Conservation (phyloP, 2,797 vertebrate species). For the Novumbra hubbsi region DNA sequence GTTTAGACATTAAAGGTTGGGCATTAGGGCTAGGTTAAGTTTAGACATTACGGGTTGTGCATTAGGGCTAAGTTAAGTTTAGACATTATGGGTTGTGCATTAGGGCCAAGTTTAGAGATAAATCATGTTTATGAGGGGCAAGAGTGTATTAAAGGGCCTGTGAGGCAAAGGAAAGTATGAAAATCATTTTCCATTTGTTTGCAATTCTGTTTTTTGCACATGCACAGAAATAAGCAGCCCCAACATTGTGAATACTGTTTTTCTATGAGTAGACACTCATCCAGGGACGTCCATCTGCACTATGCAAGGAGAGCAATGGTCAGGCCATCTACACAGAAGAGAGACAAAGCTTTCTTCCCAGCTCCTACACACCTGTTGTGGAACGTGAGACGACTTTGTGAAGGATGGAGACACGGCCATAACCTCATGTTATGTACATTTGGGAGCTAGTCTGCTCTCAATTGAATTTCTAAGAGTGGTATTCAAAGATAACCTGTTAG, state of each 20-base stretch:
- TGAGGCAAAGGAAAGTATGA: too few relatives aligned
- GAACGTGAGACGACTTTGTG: slow-evolving; percentile 68
- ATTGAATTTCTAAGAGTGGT: neutral
- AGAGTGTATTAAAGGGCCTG: too few relatives aligned
- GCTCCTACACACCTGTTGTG: slow-evolving; percentile 13
- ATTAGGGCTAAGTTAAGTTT: too few relatives aligned
- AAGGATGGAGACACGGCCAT: slow-evolving; percentile 11
- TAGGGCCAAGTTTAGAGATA: too few relatives aligned
- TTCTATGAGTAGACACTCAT: slow-evolving; percentile 34
- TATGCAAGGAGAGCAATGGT: slow-evolving; percentile 57
- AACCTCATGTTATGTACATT: neutral
- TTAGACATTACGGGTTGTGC: too few relatives aligned
- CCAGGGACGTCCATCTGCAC: slow-evolving; percentile 22
- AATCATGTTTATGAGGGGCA: too few relatives aligned
- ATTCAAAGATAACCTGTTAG: neutral
- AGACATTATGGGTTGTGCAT: too few relatives aligned
- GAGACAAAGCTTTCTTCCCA: slow-evolving; percentile 37
- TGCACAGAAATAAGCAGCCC: too few relatives aligned
- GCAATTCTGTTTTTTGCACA: too few relatives aligned
- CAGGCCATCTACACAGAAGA: slow-evolving; percentile 28
- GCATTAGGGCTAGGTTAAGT: too few relatives aligned
- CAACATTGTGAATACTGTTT: neutral
- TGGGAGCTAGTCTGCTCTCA: neutral
- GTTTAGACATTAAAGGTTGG: too few relatives aligned
- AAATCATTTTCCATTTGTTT: too few relatives aligned